Percentiles rank a stretch among this genome's conserved stretches.
phyloP scores from a whole-genome alignment of 2,113 vertebrate genomes.

The Pseudorhombus dupliciocellatus region DNA sequence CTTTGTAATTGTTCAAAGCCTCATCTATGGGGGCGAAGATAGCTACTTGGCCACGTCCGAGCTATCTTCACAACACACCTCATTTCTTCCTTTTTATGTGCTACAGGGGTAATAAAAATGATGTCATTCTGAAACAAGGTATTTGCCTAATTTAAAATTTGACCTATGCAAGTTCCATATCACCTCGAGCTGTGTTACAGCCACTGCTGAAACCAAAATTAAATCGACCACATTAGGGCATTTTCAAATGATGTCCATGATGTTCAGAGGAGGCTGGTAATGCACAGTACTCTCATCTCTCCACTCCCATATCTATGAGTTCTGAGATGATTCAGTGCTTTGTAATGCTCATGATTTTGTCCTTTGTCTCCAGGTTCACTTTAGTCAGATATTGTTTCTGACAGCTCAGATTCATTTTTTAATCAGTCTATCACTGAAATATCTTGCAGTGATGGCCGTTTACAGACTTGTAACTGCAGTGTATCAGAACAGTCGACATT shows the following conservation, averaged over 20 bases:
- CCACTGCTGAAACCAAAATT: constrained; percentile 29
- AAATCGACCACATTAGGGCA: constrained; percentile 39
- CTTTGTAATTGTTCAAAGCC: constrained; percentile 53
- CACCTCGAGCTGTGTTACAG: constrained; percentile 20
- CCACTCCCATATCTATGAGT: constrained; percentile 19
- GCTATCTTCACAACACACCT: constrained; percentile 40
- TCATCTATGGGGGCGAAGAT: constrained; percentile 38
- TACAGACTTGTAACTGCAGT: too few species aligned
- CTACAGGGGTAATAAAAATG: constrained; percentile 46
- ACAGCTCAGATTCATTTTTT: too few species aligned
- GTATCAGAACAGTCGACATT: too few species aligned
- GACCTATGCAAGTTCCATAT: constrained; percentile 47
- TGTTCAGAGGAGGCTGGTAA: constrained; percentile 32
- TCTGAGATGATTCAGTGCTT: constrained; percentile 15
- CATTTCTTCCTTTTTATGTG: constrained; percentile 55
- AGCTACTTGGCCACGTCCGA: constrained; percentile 32
- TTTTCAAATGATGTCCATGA: constrained; percentile 50
- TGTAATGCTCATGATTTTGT: background rate
- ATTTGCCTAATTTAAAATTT: constrained; percentile 64
- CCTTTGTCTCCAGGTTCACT: too few species aligned
- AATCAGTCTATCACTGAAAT: too few species aligned
- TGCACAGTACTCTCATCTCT: constrained; percentile 28
- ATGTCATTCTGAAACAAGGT: constrained; percentile 47
- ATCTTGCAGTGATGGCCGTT: too few species aligned
- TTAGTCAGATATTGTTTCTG: too few species aligned